These are phyloP conservation scores for Montifringilla adamsi DNA, from an alignment of 2,113 vertebrate genomes.

Conservation along the genomic window DNA sequence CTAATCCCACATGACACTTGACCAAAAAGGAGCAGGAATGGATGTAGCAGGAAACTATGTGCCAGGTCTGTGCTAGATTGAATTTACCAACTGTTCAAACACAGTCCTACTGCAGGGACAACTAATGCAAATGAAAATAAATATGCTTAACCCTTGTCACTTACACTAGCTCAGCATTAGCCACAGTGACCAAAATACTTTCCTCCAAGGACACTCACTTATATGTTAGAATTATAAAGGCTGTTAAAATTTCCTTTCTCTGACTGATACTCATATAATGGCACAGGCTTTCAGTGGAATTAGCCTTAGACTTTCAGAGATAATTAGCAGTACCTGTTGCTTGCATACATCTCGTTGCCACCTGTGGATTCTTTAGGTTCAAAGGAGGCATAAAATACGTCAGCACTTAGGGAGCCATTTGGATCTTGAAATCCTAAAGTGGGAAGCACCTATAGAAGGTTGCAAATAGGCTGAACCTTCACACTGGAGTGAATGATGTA, in stretches of 20 bases:
- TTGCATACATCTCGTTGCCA: not conserved
- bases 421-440: not conserved
- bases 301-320: not conserved
- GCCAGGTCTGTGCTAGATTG: not conserved
- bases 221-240: not conserved
- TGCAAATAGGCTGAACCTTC: not conserved
- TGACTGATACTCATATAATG: not conserved
- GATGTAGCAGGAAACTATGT: not conserved
- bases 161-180: not conserved
- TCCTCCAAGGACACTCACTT: not conserved
- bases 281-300: not conserved
- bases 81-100: constrained; percentile 22
- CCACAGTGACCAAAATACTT: not conserved
- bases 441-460: not conserved
- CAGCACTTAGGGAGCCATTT: not conserved
- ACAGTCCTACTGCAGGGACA: not conserved
- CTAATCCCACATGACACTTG: not conserved
- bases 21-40: not conserved
- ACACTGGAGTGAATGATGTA: not conserved
- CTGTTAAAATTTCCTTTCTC: not conserved
- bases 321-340: not conserved
- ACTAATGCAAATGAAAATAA: not conserved
- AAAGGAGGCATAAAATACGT: not conserved
- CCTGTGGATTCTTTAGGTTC: not conserved
- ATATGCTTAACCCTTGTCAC: not conserved